Conservation (phyloP, 2,113 vertebrate species). For the Phocoena sinus region DNA sequence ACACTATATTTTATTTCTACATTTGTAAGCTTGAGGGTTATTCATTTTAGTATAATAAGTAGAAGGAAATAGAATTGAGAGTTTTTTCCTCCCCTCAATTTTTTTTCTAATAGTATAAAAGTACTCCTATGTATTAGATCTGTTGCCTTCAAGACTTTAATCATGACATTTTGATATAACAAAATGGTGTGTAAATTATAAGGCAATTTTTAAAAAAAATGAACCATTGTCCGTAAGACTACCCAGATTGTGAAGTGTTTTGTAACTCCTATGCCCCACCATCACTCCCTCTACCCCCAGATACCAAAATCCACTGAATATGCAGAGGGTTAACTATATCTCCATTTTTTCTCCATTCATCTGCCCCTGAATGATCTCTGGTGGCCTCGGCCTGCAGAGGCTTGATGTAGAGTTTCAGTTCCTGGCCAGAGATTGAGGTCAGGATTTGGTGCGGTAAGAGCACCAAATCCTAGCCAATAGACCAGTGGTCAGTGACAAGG, state of each 20-base stretch:
- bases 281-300: no score
- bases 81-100: not conserved
- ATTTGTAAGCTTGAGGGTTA: not conserved
- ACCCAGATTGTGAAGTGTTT: not conserved
- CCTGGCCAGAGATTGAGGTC: no score
- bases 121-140: not conserved
- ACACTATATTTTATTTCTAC: not conserved
- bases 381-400: no score
- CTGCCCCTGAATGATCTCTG: not conserved
- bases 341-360: not conserved
- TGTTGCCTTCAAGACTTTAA: not conserved
- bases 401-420: no score
- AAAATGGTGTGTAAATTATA: not conserved
- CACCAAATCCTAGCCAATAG: no score
- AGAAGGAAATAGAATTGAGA: not conserved
- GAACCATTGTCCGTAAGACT: not conserved
- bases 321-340: not conserved
- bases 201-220: not conserved
- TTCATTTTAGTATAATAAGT: not conserved
- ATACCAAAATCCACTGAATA: not conserved
- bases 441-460: no score
- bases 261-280: not conserved
- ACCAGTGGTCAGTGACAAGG: no score
- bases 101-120: not conserved
- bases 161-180: not conserved